These are phyloP conservation scores for Mustela nigripes DNA, from an alignment of 2,113 vertebrate genomes.

Conservation along the genomic window DNA sequence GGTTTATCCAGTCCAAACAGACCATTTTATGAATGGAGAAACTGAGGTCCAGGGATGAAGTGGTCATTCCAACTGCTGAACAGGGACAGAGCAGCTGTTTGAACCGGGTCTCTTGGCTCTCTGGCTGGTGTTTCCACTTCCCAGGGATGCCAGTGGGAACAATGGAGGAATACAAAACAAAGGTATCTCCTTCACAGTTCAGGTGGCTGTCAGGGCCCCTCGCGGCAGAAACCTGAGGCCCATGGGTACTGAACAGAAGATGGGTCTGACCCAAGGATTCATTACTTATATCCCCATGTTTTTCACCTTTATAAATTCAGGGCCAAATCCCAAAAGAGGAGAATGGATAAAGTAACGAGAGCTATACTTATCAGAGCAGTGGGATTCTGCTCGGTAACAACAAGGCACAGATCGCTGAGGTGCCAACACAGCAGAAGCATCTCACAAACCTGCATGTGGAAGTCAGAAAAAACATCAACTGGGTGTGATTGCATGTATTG, in stretches of 20 bases:
- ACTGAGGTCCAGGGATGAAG: background rate
- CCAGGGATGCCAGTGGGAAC: background rate
- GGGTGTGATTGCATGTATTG: background rate
- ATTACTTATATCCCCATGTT: background rate
- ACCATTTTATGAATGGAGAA: background rate
- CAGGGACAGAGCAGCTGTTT: background rate
- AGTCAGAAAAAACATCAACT: background rate
- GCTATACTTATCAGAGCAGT: background rate
- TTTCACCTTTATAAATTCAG: background rate
- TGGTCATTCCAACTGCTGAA: background rate
- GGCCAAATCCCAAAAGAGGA: constrained; percentile 28
- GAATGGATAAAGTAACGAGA: constrained; percentile 12
- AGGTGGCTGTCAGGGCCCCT: background rate
- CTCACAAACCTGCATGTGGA: background rate
- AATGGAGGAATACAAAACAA: background rate
- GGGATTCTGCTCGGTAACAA: constrained; percentile 2
- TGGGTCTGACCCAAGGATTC: background rate
- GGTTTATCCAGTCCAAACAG: background rate
- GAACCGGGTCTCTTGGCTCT: background rate
- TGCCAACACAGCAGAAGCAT: background rate
- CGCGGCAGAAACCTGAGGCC: background rate
- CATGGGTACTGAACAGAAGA: background rate
- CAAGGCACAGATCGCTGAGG: constrained; percentile 39
- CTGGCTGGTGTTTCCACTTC: background rate
- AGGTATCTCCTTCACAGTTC: background rate